These are phyloP conservation scores for Chrysochloris asiatica DNA, from an alignment of 2,113 vertebrate genomes.

Conservation along the genomic window DNA sequence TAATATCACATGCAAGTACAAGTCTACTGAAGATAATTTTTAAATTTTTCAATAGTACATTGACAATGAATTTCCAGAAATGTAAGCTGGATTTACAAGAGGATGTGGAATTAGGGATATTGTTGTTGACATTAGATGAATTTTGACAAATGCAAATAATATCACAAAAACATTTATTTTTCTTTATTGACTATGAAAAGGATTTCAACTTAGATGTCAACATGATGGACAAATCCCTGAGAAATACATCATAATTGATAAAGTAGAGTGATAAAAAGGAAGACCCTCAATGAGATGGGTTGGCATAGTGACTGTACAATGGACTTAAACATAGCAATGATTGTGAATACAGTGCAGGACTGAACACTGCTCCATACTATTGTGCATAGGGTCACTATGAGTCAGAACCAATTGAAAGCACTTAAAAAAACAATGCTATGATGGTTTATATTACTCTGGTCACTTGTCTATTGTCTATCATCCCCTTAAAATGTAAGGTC, in stretches of 20 bases:
- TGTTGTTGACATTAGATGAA: no score
- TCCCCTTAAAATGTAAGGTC: neutral
- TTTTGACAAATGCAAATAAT: no score
- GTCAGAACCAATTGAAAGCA: neutral
- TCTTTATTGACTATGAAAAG: no score
- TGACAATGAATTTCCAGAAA: no score
- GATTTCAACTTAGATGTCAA: no score
- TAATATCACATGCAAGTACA: no score
- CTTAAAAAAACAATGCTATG: neutral
- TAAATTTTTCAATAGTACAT: no score
- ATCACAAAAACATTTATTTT: no score
- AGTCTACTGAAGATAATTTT: no score
- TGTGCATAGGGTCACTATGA: neutral
- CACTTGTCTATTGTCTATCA: neutral
- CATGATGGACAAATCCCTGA: neutral
- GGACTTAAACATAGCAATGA: neutral
- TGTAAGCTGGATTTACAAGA: no score
- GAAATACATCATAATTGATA: neutral
- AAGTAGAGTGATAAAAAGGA: neutral
- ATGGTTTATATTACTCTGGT: neutral
- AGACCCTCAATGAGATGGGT: neutral
- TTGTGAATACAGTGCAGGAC: neutral
- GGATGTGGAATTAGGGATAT: no score
- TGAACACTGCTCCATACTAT: no score
- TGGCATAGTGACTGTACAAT: neutral